phyloP scores from a whole-genome alignment of 2,113 vertebrate species.

The mouse (Mus musculus) region GRCm39 chr11:50039001-50039500 shows the following conservation, averaged over 20 bases:
- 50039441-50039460: not conserved
- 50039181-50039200: accelerated
- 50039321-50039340: not conserved
- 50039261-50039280: not conserved
- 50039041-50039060: constrained; percentile 97
- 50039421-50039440: not conserved
- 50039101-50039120: not conserved
- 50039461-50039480: not conserved
- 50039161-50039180: no score
- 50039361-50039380: not conserved
- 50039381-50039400: not conserved
- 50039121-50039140: not conserved
- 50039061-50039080: not conserved
- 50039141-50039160: not conserved
- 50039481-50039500: not conserved
- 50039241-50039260: no score
- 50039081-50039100: not conserved
- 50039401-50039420: not conserved
- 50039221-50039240: accelerated
- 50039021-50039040: constrained; percentile 96
- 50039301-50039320: not conserved
- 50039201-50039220: accelerated
- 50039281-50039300: not conserved
- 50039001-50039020: constrained; percentile 96
- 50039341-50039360: accelerated